Evolutionary conservation across 2,888 invertebrate species (phyloP).

Genomic region (Metalampra italica): DNA sequence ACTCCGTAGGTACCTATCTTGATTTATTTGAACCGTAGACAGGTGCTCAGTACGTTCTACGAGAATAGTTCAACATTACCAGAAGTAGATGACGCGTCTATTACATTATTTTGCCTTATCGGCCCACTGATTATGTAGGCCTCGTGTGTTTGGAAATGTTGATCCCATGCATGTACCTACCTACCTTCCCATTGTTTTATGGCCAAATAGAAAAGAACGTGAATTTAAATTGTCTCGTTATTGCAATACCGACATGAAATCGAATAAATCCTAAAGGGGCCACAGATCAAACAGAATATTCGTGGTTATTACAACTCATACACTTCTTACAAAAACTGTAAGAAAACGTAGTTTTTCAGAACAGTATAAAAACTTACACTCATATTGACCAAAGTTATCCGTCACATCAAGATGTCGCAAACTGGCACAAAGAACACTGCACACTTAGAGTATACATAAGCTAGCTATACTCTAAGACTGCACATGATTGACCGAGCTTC

Average conservation of each 20-base stretch:
- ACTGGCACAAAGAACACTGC: constrained; percentile 6
- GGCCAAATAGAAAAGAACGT: too few relatives aligned
- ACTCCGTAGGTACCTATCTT: background rate
- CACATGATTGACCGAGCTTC: constrained; percentile 23
- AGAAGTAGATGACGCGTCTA: background rate
- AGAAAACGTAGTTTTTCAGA: background rate
- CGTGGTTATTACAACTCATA: background rate
- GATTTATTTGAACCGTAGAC: background rate
- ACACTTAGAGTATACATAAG: constrained; percentile 18
- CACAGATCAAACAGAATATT: background rate
- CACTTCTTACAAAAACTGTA: background rate
- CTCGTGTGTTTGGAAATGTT: constrained; percentile 52
- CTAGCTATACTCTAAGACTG: constrained; percentile 27
- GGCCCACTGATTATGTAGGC: constrained; percentile 53
- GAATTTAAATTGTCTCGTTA: too few relatives aligned
- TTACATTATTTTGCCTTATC: constrained; percentile 25
- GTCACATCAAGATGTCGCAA: background rate
- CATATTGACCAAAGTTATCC: constrained; percentile 7
- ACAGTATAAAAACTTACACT: constrained; percentile 6
- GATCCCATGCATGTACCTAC: constrained; percentile 25
- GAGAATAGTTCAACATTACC: too few relatives aligned
- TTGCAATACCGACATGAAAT: too few relatives aligned
- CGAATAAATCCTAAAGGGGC: too few relatives aligned
- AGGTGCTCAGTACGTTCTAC: background rate
- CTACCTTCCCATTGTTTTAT: constrained; percentile 21